Evolutionary conservation across 2,797 vertebrate genomes (phyloP).

Genomic region (Clarias platycephalus): DNA sequence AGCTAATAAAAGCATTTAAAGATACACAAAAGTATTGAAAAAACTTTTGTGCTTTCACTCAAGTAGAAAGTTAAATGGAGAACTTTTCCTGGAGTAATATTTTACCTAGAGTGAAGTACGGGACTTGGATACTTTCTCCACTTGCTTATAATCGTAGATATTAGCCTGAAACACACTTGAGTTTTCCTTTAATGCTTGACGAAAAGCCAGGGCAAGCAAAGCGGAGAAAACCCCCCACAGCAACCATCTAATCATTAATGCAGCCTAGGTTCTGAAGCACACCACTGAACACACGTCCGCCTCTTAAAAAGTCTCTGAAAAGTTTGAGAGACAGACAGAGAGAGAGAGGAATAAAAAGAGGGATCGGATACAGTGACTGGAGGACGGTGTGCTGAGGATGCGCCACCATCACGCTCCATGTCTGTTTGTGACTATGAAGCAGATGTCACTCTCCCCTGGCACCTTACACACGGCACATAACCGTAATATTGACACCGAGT

Average conservation of each 20-base stretch:
- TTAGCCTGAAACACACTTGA: neutral
- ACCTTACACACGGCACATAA: conserved; percentile 14
- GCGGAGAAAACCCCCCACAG: neutral
- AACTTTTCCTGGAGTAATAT: too few relatives aligned
- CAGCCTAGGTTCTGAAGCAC: conserved; percentile 27
- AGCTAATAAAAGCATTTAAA: too few relatives aligned
- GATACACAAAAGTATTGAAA: too few relatives aligned
- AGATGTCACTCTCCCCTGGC: conserved; percentile 26
- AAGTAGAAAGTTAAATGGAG: too few relatives aligned
- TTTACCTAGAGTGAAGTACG: too few relatives aligned
- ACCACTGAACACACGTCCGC: conserved; percentile 61
- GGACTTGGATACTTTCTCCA: neutral
- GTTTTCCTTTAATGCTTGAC: neutral
- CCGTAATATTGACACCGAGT: conserved; percentile 35
- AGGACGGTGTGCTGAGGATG: conserved; percentile 20
- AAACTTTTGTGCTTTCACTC: too few relatives aligned
- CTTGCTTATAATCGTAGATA: neutral
- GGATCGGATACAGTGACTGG: conserved; percentile 20
- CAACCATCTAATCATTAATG: conserved; percentile 10
- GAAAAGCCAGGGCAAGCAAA: neutral
- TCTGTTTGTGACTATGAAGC: conserved; percentile 37
- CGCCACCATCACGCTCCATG: conserved; percentile 24
- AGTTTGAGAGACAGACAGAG: conserved; percentile 23
- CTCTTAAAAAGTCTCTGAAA: conserved; percentile 56
- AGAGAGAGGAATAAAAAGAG: conserved; percentile 19